Conservation (phyloP, 2,113 vertebrate genomes). For the Holacanthus passer region DNA sequence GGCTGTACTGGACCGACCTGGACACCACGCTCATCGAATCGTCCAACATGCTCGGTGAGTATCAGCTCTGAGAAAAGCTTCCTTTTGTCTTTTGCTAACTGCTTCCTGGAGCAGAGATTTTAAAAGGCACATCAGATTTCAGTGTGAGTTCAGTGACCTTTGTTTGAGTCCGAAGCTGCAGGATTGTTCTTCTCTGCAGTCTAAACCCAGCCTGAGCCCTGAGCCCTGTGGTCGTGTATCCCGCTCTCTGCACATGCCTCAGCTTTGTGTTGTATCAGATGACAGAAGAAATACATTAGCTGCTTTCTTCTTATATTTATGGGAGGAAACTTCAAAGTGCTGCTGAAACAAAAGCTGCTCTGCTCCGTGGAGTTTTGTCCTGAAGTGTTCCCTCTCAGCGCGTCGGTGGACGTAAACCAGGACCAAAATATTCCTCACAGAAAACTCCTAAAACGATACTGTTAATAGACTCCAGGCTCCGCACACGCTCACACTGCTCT, state of each 20-base stretch:
- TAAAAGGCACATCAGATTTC: background rate
- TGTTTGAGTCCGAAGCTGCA: no score
- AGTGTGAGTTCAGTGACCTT: no score
- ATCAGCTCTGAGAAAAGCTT: no score
- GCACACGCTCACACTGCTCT: background rate
- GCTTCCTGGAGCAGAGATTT: no score
- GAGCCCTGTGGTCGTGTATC: background rate
- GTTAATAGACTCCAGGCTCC: constrained; percentile 18
- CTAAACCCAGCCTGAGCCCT: background rate
- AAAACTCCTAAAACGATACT: constrained; percentile 7
- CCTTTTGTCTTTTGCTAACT: no score
- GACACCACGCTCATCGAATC: constrained; percentile 98
- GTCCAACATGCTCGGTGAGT: constrained; percentile 93
- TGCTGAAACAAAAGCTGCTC: constrained; percentile 50
- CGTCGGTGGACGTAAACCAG: constrained; percentile 24
- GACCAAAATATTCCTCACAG: constrained; percentile 24
- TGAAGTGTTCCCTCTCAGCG: constrained; percentile 8
- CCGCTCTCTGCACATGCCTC: background rate
- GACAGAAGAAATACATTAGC: constrained; percentile 15
- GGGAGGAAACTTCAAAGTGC: background rate
- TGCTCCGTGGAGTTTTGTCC: constrained; percentile 2
- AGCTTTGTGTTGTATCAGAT: background rate
- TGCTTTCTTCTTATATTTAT: background rate
- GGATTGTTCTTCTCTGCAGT: background rate
- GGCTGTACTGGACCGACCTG: constrained; percentile 97